Base-by-base conservation (phyloP, 2,113 vertebrate species). In the Polypterus senegalus region DNA sequence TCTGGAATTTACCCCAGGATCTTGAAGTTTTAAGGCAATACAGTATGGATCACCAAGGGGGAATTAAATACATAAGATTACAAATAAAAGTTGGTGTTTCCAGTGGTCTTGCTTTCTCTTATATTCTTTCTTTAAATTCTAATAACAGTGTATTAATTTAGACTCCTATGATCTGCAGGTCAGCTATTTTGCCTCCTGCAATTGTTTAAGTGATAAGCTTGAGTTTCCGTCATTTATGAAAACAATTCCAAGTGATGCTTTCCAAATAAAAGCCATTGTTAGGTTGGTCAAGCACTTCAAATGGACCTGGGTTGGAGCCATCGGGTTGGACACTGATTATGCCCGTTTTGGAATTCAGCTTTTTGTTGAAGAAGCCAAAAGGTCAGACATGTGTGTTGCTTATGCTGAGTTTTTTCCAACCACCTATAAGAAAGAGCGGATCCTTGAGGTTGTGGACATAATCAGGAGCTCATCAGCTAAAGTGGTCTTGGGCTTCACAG, bases 131-230 rank as follows among this genome's bases (percentile, higher is more conserved):
- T 27, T 27, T 27, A 27, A 27, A 27, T 27, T 27, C 27, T 27
- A 27, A 27, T 27, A 27, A 27, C 27, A 27, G 1, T 27, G 27
- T 27, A 27, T 27, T 27, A 27, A 27, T 27, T 27, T 27, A 27
- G 27, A 1, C 27, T 27, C 27, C 27, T 27, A 27, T 27, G 27
- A 27, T 27, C 27, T 59, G 47, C 51, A 86, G 83, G 80, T 86
- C 67, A 86, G 83, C 67, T 86, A 86, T 65, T 82, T 84, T 63
- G 80, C 83, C 10, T 82, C 83, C 7, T 84, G 81, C 69, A 80
- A 70, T 49, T 84, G 82, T 64, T 72, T 86, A 65, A 81, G 82
- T 56, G 71, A 81, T 61, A 74, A 81, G 59, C 73, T 52, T 57
- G 76, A 83, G 64, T 86, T 82, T 44, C 78, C 81, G 4, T 68